Base-by-base conservation (phyloP, 2,113 vertebrate genomes). In the Cervus canadensis region DNA sequence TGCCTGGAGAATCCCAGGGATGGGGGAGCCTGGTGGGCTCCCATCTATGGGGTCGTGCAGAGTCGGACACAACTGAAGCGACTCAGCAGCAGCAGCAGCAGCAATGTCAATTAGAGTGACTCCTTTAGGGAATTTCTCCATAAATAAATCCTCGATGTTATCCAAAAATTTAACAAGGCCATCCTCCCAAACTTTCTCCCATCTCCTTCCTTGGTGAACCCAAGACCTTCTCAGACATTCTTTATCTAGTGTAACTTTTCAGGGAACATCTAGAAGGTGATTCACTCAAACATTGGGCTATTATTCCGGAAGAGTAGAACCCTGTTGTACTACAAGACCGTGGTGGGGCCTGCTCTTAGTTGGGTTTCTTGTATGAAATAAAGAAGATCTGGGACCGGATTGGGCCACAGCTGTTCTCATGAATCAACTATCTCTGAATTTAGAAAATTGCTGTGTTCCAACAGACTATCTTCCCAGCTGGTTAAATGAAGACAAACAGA, bases 401-500 rank as follows among this genome's bases (percentile, higher is more conserved):
- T 45, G 95, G 96, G 54, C 94, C 81, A 82, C 97, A 98, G 97
- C 97, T 98, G 97, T 62, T 97, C 84, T 83, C 14, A 1, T 28
- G 84, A 96, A 98, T 98, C 96, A 93, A 87, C 93, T 83, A 26
- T 98, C 89, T 95, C 96, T 83, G 95, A 97, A 98, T 98, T 93
- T 83, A 93, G 97, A 95, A 98, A 97, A 98, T 97, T 92, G 95
- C 97, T 52, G 57, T 84, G 52, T 96, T 96, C 60, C 87, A 87
- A 92, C 92, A 81, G 95, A 87, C 96, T 86, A 67, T 96, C 97
- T 97, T 82, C 87, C 79, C 97, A 98, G 97, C 97, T 98, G 97
- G 92, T 94, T 95, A 89, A 89, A 97, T 86, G 97, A 97, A 98
- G 97, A 97, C 89, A 97, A 98, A 97, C 98, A 98, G 97, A 96